These are phyloP conservation scores for Drosophila ohnishii DNA, from an alignment of 1,140 invertebrate genomes.

Conservation along the genomic window DNA sequence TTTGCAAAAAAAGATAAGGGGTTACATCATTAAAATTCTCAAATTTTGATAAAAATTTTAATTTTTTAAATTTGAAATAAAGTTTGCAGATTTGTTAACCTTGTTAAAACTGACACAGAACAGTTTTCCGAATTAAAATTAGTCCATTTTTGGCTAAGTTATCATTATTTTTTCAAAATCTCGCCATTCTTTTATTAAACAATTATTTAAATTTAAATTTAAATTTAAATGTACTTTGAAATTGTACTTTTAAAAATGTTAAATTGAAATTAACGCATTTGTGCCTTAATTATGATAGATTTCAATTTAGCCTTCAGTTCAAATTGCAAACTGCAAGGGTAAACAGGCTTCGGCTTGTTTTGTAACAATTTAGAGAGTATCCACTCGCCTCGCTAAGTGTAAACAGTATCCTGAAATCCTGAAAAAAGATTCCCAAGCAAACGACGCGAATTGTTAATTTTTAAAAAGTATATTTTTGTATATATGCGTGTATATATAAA, in stretches of 20 bases:
- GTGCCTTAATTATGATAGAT: no score
- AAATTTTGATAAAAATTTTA: not conserved
- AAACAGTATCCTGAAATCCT: no score
- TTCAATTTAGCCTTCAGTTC: no score
- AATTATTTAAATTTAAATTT: no score
- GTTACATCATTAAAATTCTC: not conserved
- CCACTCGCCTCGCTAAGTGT: no score
- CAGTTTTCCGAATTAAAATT: not conserved
- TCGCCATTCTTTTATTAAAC: no score
- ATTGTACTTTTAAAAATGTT: no score
- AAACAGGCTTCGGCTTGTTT: no score
- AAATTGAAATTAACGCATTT: no score
- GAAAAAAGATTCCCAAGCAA: not conserved
- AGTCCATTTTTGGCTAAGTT: not conserved
- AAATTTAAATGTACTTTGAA: no score
- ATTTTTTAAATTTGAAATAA: not conserved
- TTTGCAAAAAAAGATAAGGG: not conserved
- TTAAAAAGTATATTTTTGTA: constrained; percentile 42
- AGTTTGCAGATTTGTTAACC: not conserved
- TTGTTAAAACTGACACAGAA: not conserved
- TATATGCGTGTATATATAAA: constrained; percentile 47
- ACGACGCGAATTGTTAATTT: not conserved
- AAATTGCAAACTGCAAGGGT: no score
- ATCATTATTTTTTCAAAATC: not conserved
- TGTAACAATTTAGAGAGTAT: no score